Evolutionary conservation across 2,797 vertebrate species (phyloP).

Genomic region (Propithecus deckenii): DNA sequence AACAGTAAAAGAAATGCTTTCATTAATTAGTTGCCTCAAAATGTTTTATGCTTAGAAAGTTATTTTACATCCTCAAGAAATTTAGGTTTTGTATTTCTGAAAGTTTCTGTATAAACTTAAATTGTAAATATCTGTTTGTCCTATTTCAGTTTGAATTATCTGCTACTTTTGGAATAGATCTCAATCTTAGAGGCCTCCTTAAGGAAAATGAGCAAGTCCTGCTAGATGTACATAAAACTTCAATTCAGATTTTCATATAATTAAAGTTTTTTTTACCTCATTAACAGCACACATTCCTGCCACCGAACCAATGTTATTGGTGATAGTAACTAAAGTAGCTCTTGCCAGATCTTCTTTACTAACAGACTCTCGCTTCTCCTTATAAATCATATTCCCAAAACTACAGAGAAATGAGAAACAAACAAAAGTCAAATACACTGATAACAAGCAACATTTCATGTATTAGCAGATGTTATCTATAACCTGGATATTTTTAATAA

Average conservation of each 20-base stretch:
- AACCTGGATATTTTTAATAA: too few species aligned
- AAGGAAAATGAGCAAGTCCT: not conserved
- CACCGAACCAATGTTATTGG: constrained; percentile 93
- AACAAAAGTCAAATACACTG: constrained; percentile 9
- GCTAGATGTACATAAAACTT: not conserved
- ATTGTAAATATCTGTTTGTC: not conserved
- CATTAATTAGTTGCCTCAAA: not conserved
- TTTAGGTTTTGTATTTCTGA: not conserved
- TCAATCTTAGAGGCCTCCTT: not conserved
- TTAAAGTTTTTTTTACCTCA: constrained; percentile 87
- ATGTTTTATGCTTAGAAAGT: not conserved
- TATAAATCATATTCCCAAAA: constrained; percentile 95
- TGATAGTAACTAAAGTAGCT: constrained; percentile 93
- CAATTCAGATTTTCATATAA: not conserved
- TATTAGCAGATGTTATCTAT: not conserved
- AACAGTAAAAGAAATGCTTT: not conserved
- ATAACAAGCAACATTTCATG: not conserved
- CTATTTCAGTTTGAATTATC: not conserved
- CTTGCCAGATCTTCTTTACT: constrained; percentile 93
- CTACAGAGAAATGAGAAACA: constrained; percentile 77
- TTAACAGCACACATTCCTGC: constrained; percentile 94
- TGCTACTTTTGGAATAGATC: not conserved
- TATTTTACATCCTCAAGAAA: not conserved
- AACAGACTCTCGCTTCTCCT: constrained; percentile 91
- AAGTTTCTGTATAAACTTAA: not conserved